phyloP scores from a whole-genome alignment of 2,888 invertebrate species.

The Brachypalpus laphriformis region DNA sequence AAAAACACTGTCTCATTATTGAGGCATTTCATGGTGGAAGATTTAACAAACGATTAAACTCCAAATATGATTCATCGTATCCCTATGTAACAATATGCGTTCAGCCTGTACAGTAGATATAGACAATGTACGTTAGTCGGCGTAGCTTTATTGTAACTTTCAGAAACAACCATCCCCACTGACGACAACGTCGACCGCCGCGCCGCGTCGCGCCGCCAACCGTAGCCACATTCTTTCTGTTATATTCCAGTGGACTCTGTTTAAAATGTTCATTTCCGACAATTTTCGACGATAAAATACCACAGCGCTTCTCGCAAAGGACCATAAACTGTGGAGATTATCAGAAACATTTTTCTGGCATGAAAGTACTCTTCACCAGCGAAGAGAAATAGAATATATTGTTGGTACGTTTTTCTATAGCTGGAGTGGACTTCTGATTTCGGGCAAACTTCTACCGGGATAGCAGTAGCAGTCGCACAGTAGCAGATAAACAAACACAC shows the following conservation, averaged over 20 bases:
- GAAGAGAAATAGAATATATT: slow-evolving; percentile 56
- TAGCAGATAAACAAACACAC: slow-evolving; percentile 59
- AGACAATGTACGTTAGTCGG: slow-evolving; percentile 24
- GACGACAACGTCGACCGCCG: slow-evolving; percentile 7
- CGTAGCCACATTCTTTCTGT: slow-evolving; percentile 40
- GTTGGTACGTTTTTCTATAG: slow-evolving; percentile 49
- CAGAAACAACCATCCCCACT: slow-evolving; percentile 30
- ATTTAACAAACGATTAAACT: slow-evolving; percentile 31
- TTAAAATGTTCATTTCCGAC: slow-evolving; percentile 58
- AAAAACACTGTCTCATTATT: slow-evolving; percentile 23
- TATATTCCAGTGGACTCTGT: slow-evolving; percentile 51
- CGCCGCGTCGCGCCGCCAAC: not conserved
- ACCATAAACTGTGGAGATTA: slow-evolving; percentile 65
- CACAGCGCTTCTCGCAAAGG: slow-evolving; percentile 54
- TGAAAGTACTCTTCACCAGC: slow-evolving; percentile 66
- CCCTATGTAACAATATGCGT: slow-evolving; percentile 15
- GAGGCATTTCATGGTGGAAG: slow-evolving; percentile 32
- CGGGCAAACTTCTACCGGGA: slow-evolving; percentile 52
- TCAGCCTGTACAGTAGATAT: not conserved
- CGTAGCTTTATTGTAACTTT: slow-evolving; percentile 25
- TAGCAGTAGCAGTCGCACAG: not conserved
- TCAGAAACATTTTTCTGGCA: slow-evolving; percentile 67
- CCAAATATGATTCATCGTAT: slow-evolving; percentile 29
- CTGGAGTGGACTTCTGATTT: slow-evolving; percentile 64
- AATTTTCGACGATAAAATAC: slow-evolving; percentile 65